Base-by-base conservation (phyloP, 2,888 invertebrate species). In the Microctonus brassicae region DNA sequence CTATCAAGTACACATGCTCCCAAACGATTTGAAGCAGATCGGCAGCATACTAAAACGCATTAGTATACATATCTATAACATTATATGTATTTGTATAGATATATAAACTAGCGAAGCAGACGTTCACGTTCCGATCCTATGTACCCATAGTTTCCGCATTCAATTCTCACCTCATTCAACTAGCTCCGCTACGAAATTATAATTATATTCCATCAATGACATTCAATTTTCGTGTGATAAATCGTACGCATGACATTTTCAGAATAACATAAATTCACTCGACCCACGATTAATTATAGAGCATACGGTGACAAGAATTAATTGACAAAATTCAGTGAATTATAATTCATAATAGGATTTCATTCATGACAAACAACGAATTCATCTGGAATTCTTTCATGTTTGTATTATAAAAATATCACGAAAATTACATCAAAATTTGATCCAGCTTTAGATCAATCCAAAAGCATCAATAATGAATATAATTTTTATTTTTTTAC, bases 1-100 rank as follows among this genome's bases (percentile, higher is more conserved):
- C 58, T 36, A 66, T 67, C 53, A 24, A 58, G 10, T 58, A 26
- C 75, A 67, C 67, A 42, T 65, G 55, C 62, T 64, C 65, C 65
- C 47, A 24, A 17, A 5, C 36, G 22, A 36, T 53, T 34, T 55
- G 52, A 22, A 53, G 9, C n/a, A 65, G 53, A 36, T n/a, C 55
- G 24, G 34, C 33, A 9, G 34, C 29, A 17, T 36, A 17, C 24
- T 6, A 6, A 33, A 24, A 36, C 61, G 39, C 13, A 24, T 53
- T 53, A 20, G n/a, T n/a, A n/a, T n/a, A n/a, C n/a, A n/a, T n/a
- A n/a, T n/a, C 22, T 53, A 17, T 53, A 20, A 53, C 52, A 53
- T 39, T 39, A 39, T 39, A n/a, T 39, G 11, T 39, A n/a, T n/a
- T n/a, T n/a, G n/a, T n/a, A n/a, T n/a, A n/a, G n/a, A n/a, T n/a